phyloP scores from a whole-genome alignment of 2,113 vertebrate species.

The human region GRCh38 chr16:31770001-31770500 shows the following conservation, averaged over 20 bases:
- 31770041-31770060: background rate
- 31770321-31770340: background rate
- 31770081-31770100: background rate
- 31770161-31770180: background rate
- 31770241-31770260: background rate
- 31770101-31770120: background rate
- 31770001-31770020: background rate
- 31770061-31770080: background rate
- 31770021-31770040: background rate
- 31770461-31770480: background rate
- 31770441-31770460: background rate
- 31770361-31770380: background rate
- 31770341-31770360: background rate
- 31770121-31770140: background rate
- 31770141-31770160: background rate
- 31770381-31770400: background rate
- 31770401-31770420: background rate
- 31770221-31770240: background rate
- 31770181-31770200: background rate
- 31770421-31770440: background rate
- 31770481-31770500: too few relatives aligned
- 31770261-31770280: background rate
- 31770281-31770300: background rate
- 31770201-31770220: background rate
- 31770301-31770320: background rate